Conservation (phyloP, 2,113 vertebrate genomes). For the Nyctibius bracteatus region DNA sequence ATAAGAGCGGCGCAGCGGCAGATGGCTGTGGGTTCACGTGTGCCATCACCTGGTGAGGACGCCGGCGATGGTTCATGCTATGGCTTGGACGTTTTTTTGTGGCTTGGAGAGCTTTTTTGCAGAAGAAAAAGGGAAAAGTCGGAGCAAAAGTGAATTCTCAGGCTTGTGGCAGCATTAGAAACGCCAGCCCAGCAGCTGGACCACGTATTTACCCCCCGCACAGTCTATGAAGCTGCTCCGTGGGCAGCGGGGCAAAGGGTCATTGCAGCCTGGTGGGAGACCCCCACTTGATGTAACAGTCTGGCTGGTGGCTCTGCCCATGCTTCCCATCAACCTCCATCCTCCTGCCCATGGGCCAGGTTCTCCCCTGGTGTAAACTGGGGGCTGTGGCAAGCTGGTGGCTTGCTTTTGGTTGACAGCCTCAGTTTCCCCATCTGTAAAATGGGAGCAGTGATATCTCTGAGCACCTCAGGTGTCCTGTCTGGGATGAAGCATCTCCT, state of each 20-base stretch:
- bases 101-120: neutral
- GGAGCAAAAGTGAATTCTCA: accelerated
- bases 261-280: neutral
- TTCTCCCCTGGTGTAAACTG: neutral
- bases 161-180: accelerated
- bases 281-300: neutral
- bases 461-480: neutral
- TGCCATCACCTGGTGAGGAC: neutral
- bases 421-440: neutral
- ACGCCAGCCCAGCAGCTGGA: neutral
- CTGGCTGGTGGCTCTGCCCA: neutral
- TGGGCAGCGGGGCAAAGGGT: accelerated
- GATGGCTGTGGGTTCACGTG: neutral
- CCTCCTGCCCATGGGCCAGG: accelerated
- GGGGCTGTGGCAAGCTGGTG: neutral
- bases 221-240: neutral
- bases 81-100: neutral
- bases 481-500: neutral
- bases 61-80: neutral
- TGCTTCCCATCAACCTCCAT: neutral
- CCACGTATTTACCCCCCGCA: neutral
- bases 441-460: neutral
- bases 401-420: neutral
- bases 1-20: neutral
- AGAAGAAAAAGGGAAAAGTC: neutral